phyloP scores from a whole-genome alignment of 2,888 invertebrate species.

The Sesia apiformis region DNA sequence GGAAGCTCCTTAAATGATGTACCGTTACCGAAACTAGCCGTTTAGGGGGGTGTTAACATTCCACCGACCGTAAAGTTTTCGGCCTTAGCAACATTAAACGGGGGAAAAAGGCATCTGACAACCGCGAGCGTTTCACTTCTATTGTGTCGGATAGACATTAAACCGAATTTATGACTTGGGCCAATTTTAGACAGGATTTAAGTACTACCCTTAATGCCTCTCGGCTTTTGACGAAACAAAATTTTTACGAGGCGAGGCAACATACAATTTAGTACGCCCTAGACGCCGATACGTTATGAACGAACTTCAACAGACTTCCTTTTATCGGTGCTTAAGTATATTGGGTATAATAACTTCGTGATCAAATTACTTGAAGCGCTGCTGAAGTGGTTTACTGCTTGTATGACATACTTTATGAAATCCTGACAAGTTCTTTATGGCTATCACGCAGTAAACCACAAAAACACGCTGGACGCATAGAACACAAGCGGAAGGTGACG shows the following conservation, averaged over 20 bases:
- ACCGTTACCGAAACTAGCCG: constrained; percentile 17
- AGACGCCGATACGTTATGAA: neutral
- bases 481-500: too few relatives aligned
- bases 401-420: too few relatives aligned
- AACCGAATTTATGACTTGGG: constrained; percentile 36
- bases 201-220: constrained; percentile 36
- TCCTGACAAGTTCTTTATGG: too few relatives aligned
- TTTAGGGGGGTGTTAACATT: constrained; percentile 29
- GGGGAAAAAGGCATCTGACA: constrained; percentile 23
- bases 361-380: too few relatives aligned
- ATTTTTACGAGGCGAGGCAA: neutral
- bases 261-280: neutral
- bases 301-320: neutral
- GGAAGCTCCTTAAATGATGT: constrained; percentile 16
- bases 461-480: too few relatives aligned
- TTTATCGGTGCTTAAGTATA: neutral
- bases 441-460: too few relatives aligned
- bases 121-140: constrained; percentile 14
- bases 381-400: too few relatives aligned
- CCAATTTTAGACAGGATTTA: constrained; percentile 50
- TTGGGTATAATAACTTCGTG: neutral
- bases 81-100: constrained; percentile 27
- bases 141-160: constrained; percentile 46
- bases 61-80: constrained; percentile 28
- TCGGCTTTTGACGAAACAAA: constrained; percentile 12